Conservation (phyloP, 2,888 invertebrate species). For the Molorchus minor region DNA sequence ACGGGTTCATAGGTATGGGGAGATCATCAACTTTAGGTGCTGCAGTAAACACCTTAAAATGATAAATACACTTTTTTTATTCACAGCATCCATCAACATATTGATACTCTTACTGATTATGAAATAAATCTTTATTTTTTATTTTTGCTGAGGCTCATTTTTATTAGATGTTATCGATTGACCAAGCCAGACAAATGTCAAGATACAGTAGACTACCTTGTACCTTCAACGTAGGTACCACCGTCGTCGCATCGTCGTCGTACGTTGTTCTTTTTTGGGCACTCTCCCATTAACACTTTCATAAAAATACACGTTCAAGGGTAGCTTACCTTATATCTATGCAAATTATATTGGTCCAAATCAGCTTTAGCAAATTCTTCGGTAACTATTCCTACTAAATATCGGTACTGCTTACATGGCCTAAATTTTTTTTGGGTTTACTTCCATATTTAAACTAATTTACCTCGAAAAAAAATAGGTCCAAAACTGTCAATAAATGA, state of each 20-base stretch:
- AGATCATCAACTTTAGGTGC: conserved; percentile 63
- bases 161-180: too few species aligned
- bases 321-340: conserved; percentile 48
- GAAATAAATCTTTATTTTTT: too few species aligned
- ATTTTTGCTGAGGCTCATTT: too few species aligned
- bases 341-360: conserved; percentile 49
- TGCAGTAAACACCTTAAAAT: conserved; percentile 49
- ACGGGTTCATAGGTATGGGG: conserved; percentile 66
- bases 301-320: too few species aligned
- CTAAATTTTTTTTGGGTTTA: conserved; percentile 41
- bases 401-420: conserved; percentile 47
- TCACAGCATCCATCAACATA: too few species aligned
- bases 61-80: conserved; percentile 4
- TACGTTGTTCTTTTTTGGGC: too few species aligned
- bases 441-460: conserved; percentile 27
- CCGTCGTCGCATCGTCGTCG: too few species aligned
- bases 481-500: conserved; percentile 13
- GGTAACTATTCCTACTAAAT: conserved; percentile 51
- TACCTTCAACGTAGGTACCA: too few species aligned
- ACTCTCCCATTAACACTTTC: too few species aligned
- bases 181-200: too few species aligned
- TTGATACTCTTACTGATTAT: too few species aligned
- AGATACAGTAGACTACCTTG: too few species aligned
- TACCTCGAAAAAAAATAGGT: conserved; percentile 2
- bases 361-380: conserved; percentile 38